These are phyloP conservation scores for Lasioglossum malachurum DNA, from an alignment of 2,888 invertebrate genomes.

Conservation along the genomic window DNA sequence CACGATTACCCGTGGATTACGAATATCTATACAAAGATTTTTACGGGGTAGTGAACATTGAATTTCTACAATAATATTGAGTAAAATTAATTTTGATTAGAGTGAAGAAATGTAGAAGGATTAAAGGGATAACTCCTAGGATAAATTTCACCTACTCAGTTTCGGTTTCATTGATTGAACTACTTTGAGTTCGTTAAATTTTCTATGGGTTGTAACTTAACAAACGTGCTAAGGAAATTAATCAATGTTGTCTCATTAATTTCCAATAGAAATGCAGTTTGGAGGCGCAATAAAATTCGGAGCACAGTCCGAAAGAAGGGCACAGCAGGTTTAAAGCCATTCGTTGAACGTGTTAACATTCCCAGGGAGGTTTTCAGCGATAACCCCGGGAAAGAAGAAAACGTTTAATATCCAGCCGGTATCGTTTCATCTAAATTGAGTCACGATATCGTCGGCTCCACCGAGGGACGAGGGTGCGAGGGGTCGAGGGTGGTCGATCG, in stretches of 20 bases:
- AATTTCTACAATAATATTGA: too few relatives aligned
- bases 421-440: conserved; percentile 57
- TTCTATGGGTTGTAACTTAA: too few relatives aligned
- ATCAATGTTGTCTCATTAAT: neutral
- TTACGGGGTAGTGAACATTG: neutral
- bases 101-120: too few relatives aligned
- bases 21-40: neutral
- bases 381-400: conserved; percentile 33
- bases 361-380: conserved; percentile 32
- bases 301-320: neutral
- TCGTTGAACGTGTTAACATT: conserved; percentile 6
- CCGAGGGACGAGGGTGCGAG: conserved; percentile 23
- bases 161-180: too few relatives aligned
- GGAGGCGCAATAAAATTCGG: neutral
- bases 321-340: neutral
- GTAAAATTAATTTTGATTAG: too few relatives aligned
- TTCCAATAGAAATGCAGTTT: neutral
- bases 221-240: too few relatives aligned
- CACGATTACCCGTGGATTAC: neutral
- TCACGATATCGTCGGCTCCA: conserved; percentile 56
- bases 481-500: conserved; percentile 53
- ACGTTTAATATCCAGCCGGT: conserved; percentile 4
- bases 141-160: too few relatives aligned
- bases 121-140: too few relatives aligned
- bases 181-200: too few relatives aligned